Conservation (phyloP, 2,113 vertebrate genomes). For the Amazona vittata region DNA sequence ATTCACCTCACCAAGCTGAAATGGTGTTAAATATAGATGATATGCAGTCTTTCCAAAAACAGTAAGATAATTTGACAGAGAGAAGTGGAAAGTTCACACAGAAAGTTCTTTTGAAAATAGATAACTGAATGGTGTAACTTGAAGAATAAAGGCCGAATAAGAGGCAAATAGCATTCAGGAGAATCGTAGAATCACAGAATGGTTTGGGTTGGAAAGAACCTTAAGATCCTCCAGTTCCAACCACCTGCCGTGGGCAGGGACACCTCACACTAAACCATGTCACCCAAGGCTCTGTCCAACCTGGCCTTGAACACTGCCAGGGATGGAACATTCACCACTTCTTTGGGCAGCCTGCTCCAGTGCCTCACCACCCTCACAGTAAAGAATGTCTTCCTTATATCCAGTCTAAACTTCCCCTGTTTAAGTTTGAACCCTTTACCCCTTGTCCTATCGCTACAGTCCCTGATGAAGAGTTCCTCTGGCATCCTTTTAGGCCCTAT, state of each 20-base stretch:
- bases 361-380: not conserved
- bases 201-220: not conserved
- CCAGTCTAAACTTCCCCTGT: not conserved
- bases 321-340: not conserved
- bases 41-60: constrained; percentile 48
- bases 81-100: constrained; percentile 40
- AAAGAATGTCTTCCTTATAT: not conserved
- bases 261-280: not conserved
- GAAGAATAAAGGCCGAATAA: not conserved
- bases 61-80: constrained; percentile 46
- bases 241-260: not conserved
- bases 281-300: not conserved
- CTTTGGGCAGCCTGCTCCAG: not conserved
- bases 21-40: constrained; percentile 62
- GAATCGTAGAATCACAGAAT: not conserved
- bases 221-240: not conserved
- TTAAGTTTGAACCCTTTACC: not conserved
- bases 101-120: constrained; percentile 21
- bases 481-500: not conserved
- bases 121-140: not conserved
- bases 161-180: not conserved
- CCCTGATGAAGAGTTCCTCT: not conserved
- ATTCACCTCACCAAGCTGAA: constrained; percentile 58
- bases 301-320: not conserved
- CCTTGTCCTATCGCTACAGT: not conserved